Percentiles rank a stretch among this genome's conserved stretches.
phyloP scores from a whole-genome alignment of 2,113 vertebrate species.

The Collichthys lucidus region DNA sequence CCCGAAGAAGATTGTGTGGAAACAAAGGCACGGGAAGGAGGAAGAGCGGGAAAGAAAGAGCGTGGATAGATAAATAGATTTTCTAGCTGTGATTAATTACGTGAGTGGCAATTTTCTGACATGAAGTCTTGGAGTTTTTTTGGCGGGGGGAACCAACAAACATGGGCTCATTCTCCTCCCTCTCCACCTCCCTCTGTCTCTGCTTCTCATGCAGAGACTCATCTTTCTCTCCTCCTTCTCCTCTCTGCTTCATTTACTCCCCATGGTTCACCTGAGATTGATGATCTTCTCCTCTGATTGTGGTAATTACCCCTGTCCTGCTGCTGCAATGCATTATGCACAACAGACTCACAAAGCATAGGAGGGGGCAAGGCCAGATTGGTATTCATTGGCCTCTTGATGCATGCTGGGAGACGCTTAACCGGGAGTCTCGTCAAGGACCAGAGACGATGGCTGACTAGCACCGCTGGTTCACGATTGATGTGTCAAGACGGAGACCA shows the following conservation, averaged over 20 bases:
- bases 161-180: neutral
- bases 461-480: neutral
- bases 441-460: conserved; percentile 9
- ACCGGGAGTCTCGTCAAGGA: conserved; percentile 39
- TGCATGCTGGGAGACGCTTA: conserved; percentile 56
- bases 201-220: conserved; percentile 26
- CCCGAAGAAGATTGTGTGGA: neutral
- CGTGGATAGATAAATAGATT: conserved; percentile 62
- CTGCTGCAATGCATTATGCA: conserved; percentile 85
- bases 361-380: conserved; percentile 64
- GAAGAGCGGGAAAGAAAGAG: conserved; percentile 34
- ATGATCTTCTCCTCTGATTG: conserved; percentile 86
- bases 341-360: conserved; percentile 77
- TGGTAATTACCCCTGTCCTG: conserved; percentile 86
- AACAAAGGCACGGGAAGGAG: conserved; percentile 29
- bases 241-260: conserved; percentile 84
- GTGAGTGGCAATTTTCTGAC: conserved; percentile 43
- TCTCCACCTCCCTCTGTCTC: conserved; percentile 15
- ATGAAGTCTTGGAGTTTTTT: conserved; percentile 61
- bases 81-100: conserved; percentile 73
- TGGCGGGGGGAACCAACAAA: conserved; percentile 23
- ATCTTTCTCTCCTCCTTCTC: conserved; percentile 41
- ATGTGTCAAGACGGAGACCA: conserved; percentile 31
- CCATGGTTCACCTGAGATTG: conserved; percentile 87
- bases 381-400: conserved; percentile 61